phyloP scores from a whole-genome alignment of 2,113 vertebrate species.

The Cavia aperea region DNA sequence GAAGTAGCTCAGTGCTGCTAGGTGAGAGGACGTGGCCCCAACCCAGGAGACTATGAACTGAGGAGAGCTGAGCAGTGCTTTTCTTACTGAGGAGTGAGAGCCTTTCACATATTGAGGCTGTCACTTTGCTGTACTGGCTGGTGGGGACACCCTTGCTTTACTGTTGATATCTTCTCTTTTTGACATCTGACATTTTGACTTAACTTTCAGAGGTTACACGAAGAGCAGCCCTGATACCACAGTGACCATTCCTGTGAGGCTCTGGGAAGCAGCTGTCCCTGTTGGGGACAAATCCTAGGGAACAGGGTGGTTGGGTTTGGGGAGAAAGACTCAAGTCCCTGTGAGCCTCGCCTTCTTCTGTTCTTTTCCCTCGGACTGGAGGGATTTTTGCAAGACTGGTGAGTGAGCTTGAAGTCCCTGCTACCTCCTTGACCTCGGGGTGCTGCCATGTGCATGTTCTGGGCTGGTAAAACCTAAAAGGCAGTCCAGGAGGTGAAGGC shows the following conservation, averaged over 20 bases:
- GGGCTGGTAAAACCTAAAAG: neutral
- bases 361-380: too few species aligned
- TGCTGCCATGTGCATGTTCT: neutral
- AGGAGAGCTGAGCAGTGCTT: neutral
- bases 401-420: neutral
- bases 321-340: neutral
- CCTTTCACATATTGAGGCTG: neutral
- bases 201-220: neutral
- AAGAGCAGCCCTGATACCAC: neutral
- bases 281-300: neutral
- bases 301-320: neutral
- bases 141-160: neutral
- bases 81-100: neutral
- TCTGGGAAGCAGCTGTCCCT: neutral
- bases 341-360: too few species aligned
- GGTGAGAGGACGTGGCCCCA: too few species aligned
- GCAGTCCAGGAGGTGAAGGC: neutral
- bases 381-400: neutral
- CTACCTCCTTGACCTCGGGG: neutral
- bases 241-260: neutral
- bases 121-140: neutral
- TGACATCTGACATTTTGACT: neutral
- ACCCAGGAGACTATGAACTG: neutral
- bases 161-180: neutral
- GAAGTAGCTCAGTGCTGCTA: neutral